These are phyloP conservation scores for Ernsta delagoae DNA, from an alignment of 2,888 invertebrate genomes.

Conservation along the genomic window DNA sequence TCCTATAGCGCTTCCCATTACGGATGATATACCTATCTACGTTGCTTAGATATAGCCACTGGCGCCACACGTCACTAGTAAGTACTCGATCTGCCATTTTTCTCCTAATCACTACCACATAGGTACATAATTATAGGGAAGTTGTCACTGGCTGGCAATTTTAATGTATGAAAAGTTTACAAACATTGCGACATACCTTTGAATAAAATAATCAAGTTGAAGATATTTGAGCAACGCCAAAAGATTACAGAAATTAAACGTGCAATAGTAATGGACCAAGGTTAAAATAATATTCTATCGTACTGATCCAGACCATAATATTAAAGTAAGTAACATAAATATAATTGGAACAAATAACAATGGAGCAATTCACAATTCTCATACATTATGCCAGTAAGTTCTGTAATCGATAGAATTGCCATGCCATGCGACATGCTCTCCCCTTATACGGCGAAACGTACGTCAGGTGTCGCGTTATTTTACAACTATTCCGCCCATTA, in stretches of 20 bases:
- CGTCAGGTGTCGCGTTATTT: constrained; percentile 20
- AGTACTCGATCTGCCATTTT: not conserved
- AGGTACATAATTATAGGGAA: not conserved
- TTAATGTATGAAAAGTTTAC: not conserved
- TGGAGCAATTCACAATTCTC: constrained; percentile 15
- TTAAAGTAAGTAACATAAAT: constrained; percentile 4
- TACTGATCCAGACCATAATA: not conserved
- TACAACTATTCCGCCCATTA: constrained; percentile 10
- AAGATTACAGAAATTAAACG: too few relatives aligned
- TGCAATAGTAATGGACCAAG: too few relatives aligned
- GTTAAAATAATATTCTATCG: too few relatives aligned
- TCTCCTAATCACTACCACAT: constrained; percentile 9
- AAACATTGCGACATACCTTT: too few relatives aligned
- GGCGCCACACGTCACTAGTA: not conserved
- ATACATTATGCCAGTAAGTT: not conserved
- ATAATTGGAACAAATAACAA: constrained; percentile 18
- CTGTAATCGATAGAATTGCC: constrained; percentile 6
- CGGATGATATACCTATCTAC: constrained; percentile 14
- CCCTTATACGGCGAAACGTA: constrained; percentile 20
- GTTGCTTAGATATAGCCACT: constrained; percentile 6
- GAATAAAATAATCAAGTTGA: too few relatives aligned
- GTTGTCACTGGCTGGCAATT: not conserved
- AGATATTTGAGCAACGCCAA: too few relatives aligned
- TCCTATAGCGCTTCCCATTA: constrained; percentile 12
- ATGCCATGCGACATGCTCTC: constrained; percentile 7